These are phyloP conservation scores for Centrocercus urophasianus DNA, from an alignment of 2,113 vertebrate species.

Conservation along the genomic window DNA sequence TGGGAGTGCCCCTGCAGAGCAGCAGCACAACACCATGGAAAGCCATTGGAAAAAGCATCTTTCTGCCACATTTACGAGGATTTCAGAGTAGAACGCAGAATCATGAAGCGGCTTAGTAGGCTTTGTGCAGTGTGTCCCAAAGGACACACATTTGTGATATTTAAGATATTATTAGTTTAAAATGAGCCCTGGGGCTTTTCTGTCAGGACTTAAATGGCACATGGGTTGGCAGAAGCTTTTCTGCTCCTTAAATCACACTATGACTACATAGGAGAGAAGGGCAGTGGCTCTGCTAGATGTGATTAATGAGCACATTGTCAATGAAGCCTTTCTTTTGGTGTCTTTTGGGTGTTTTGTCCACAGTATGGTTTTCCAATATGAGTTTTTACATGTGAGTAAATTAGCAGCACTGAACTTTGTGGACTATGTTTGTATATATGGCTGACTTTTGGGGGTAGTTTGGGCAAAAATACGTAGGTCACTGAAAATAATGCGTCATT, in stretches of 20 bases:
- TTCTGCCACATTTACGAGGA: neutral
- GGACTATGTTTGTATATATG: neutral
- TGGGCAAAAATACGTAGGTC: neutral
- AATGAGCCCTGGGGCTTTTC: slow-evolving; percentile 12
- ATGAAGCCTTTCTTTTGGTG: neutral
- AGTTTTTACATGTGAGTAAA: neutral
- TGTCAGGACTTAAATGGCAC: neutral
- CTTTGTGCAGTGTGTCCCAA: slow-evolving; percentile 14
- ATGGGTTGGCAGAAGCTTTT: slow-evolving; percentile 7
- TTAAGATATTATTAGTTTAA: slow-evolving; percentile 39
- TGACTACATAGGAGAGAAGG: neutral
- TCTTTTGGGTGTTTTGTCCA: neutral
- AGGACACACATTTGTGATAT: neutral
- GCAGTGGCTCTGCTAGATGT: neutral
- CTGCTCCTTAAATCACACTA: neutral
- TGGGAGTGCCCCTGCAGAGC: neutral
- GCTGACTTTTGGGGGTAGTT: neutral
- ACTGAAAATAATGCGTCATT: no score
- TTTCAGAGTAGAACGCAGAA: neutral
- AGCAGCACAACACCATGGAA: neutral
- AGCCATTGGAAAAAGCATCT: neutral
- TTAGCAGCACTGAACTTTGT: neutral
- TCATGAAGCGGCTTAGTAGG: slow-evolving; percentile 31
- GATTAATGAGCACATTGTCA: neutral
- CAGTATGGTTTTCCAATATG: neutral